A percentile compares a stretch with the other conserved stretches of the same genome.
These are phyloP conservation scores for Microctenopoma stevenorrisi DNA, from an alignment of 2,797 vertebrate genomes.

Conservation along the genomic window DNA sequence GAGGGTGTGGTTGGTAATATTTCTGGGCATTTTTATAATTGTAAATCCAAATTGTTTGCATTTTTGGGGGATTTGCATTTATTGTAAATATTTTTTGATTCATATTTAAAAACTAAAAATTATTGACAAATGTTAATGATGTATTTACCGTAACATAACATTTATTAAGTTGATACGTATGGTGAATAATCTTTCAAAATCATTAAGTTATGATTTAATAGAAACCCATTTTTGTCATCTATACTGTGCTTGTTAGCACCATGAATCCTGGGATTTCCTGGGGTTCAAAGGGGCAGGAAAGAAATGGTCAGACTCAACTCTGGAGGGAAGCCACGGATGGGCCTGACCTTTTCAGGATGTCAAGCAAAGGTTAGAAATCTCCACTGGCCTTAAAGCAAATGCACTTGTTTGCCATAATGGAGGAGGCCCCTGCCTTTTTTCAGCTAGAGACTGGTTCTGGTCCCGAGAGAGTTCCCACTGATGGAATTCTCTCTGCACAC, in stretches of 20 bases:
- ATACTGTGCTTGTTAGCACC: slow-evolving; percentile 8
- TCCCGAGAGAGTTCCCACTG: slow-evolving; percentile 70
- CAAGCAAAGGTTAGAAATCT: slow-evolving; percentile 89
- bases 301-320: slow-evolving; percentile 73
- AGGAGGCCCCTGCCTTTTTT: slow-evolving; percentile 71
- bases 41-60: background rate
- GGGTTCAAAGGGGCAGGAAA: slow-evolving; percentile 43
- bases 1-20: slow-evolving; percentile 5
- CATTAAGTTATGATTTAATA: background rate
- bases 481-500: slow-evolving; percentile 67
- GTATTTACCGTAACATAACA: no score
- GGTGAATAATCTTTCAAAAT: background rate
- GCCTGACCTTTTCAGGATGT: slow-evolving; percentile 85
- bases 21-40: background rate
- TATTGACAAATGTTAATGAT: no score
- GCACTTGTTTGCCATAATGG: slow-evolving; percentile 85
- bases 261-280: slow-evolving; percentile 33
- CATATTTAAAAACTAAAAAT: no score
- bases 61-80: background rate
- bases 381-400: slow-evolving; percentile 86
- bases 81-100: background rate
- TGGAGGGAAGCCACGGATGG: slow-evolving; percentile 73
- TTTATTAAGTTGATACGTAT: background rate
- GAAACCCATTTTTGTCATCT: slow-evolving; percentile 2
- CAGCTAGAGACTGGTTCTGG: slow-evolving; percentile 69